These are phyloP conservation scores for Dasyprocta punctata DNA, from an alignment of 2,113 vertebrate genomes.

Conservation along the genomic window DNA sequence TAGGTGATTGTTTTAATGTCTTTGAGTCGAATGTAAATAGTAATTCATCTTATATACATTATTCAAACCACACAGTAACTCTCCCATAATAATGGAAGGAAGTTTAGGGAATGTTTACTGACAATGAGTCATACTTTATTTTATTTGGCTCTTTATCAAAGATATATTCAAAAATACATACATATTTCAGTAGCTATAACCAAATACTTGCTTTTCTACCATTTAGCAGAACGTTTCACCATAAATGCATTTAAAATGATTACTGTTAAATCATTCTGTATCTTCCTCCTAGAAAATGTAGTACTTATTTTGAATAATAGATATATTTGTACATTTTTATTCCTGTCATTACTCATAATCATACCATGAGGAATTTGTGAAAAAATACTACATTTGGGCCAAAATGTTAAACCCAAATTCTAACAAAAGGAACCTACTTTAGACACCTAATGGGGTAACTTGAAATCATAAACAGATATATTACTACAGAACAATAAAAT, in stretches of 20 bases:
- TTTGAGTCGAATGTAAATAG: conserved; percentile 65
- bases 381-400: conserved; percentile 22
- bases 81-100: conserved; percentile 55
- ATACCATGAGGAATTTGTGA: conserved; percentile 53
- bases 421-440: conserved; percentile 27
- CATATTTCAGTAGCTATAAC: conserved; percentile 67
- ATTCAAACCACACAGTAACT: conserved; percentile 63
- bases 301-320: conserved; percentile 55
- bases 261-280: conserved; percentile 51
- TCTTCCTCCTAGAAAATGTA: conserved; percentile 63
- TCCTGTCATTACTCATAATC: conserved; percentile 9
- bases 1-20: conserved; percentile 15
- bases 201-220: conserved; percentile 63
- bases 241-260: conserved; percentile 30
- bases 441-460: not conserved
- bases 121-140: conserved; percentile 82
- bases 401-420: conserved; percentile 28
- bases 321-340: conserved; percentile 14
- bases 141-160: conserved; percentile 73
- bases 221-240: conserved; percentile 49
- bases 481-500: conserved; percentile 6
- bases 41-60: conserved; percentile 67
- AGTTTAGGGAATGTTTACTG: conserved; percentile 71
- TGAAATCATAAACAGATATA: conserved; percentile 44
- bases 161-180: conserved; percentile 62